Evolutionary conservation across 2,888 invertebrate genomes (phyloP).

Genomic region (Chirona hameri): DNA sequence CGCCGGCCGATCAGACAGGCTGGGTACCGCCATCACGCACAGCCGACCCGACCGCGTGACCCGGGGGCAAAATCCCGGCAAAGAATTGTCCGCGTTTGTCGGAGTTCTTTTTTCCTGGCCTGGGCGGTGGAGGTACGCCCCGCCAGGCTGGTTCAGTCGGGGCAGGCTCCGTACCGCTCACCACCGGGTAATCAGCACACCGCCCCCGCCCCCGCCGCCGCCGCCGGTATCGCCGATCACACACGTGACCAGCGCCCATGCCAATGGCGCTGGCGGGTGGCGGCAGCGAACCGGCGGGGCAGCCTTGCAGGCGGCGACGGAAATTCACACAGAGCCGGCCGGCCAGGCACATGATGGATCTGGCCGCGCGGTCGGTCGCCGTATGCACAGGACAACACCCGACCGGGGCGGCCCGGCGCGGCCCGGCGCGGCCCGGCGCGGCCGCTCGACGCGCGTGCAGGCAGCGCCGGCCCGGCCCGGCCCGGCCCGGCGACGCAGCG

Average conservation of each 20-base stretch:
- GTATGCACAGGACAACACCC: not conserved
- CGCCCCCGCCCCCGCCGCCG: not conserved
- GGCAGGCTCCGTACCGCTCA: not conserved
- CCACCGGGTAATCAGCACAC: not conserved
- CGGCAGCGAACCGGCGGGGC: not conserved
- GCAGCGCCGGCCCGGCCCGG: too few species aligned
- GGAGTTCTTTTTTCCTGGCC: too few species aligned
- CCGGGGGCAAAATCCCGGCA: too few species aligned
- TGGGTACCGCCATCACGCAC: too few species aligned
- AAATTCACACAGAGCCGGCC: not conserved
- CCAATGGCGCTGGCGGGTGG: not conserved
- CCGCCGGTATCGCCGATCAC: not conserved
- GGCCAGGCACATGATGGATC: not conserved
- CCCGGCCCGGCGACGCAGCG: not conserved
- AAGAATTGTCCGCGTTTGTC: too few species aligned
- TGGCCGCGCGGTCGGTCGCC: not conserved
- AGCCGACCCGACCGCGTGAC: too few species aligned
- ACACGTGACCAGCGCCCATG: not conserved
- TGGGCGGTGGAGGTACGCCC: too few species aligned
- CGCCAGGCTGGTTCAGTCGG: too few species aligned
- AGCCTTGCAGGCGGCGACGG: not conserved
- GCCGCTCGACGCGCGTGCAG: not conserved
- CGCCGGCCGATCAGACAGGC: too few species aligned
- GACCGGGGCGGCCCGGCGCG: not conserved
- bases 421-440: not conserved